Base-by-base conservation (phyloP, 1,140 invertebrate species). In the Macrotrachela quadricornifera region DNA sequence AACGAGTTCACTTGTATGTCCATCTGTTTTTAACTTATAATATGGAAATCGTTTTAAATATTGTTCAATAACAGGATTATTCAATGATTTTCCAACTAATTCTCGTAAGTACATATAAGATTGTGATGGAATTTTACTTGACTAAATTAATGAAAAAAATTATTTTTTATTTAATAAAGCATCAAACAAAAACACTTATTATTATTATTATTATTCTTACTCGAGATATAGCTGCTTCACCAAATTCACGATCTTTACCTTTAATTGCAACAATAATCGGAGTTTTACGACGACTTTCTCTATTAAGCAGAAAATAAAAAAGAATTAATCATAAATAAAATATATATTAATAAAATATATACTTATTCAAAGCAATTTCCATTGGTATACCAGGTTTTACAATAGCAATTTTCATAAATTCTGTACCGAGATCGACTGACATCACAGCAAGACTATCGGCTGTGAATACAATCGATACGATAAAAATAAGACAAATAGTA, bases 321-420 rank as follows among this genome's bases (percentile, higher is more conserved):
- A 42, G n/a, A 13, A 45, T 15, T 49, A 49, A n/a, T n/a, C n/a
- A n/a, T n/a, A n/a, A n/a, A n/a, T n/a, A 39, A 41, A 52, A 38
- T 54, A 51, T 43, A 18, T 39, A 39, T n/a, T 17, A 14, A 47
- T n/a, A 17, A 14, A 49, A 11, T 48, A 64, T 64, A 64, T 66
- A 75, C 71, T 85, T 88, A 71, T 97, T 97, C 50, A 97, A 70
- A 1, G 85, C 91, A 59, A 96, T 95, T 75, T 97, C 92, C 91
- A 97, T 96, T 10, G 91, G 91, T 13, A 96, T 85, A 57, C 92
- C 92, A 49, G 91, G 90, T 78, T 82, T 83, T 6, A 85, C 82
- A 60, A 85, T 78, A 42, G 79, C 82, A 58, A 88, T 78, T 76
- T 99, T 99, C 79, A 99, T 87, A 80, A 84, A 97, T 78, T 97